Base-by-base conservation (phyloP, 2,797 vertebrate genomes). In the Protosalanx chinensis region DNA sequence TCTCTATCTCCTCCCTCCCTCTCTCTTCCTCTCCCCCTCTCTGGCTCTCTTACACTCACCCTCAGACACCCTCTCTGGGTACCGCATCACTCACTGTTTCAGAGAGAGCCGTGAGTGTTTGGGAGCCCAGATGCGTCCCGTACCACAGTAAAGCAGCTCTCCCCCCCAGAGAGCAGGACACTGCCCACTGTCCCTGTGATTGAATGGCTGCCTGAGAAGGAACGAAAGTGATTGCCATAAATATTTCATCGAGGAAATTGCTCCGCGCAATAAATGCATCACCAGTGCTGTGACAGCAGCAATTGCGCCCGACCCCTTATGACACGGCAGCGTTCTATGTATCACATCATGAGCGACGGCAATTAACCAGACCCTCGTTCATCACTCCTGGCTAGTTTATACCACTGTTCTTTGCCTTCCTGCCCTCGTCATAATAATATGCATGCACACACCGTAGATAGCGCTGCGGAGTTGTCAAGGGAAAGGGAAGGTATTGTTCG, bases 201-300 rank as follows among this genome's bases (percentile, higher is more conserved):
- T 75, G 75, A 80, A 76, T 67, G 68, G 72, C 79, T 75, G 62
- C 18, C 70, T 68, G 73, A 46, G 69, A 74, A 77, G 76, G 76
- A 65, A 62, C 33, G 69, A 72, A 86, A 89, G 81, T 79, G 79
- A 79, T 81, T 58, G 27, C 78, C 81, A 82, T 90, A 87, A 90
- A 91, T 89, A 86, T 85, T 88, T 90, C 79, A 89, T 79, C 4
- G 59, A 63, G 72, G 86, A 89, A 90, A 91, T 87, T 82, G 84
- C 85, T 85, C 80, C 41, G 51, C 76, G 81, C 84, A 85, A 80
- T 91, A 88, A 90, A 92, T 89, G 82, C 75, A 81, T 82, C 63
- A 83, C 32, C 32, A 56, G 77, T 23, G 77, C 81, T 64, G 76
- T 75, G 76, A 79, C 57, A 76, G 78, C 72, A 79, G 79, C 81